Percentiles rank a stretch among this genome's conserved stretches.
These are phyloP conservation scores for Telenomus remus DNA, from an alignment of 1,140 invertebrate species.

Conservation along the genomic window DNA sequence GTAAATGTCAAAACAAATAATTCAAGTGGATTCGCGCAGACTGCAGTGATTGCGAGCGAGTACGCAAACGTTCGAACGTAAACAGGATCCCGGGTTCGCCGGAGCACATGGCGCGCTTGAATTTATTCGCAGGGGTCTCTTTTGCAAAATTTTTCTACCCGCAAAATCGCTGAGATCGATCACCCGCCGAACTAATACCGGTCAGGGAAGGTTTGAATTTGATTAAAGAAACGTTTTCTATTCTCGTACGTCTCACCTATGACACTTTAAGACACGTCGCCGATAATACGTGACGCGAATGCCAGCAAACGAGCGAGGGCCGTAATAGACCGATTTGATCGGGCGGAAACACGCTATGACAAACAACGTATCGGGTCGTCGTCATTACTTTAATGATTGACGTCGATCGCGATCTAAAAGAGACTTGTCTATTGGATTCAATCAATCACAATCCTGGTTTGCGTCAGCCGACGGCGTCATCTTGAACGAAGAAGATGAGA, in stretches of 20 bases:
- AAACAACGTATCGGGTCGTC: slow-evolving; percentile 54
- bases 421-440: slow-evolving; percentile 38
- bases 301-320: slow-evolving; percentile 22
- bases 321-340: slow-evolving; percentile 47
- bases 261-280: slow-evolving; percentile 50
- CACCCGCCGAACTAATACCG: too few relatives aligned
- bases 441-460: slow-evolving; percentile 37
- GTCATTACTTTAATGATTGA: slow-evolving; percentile 56
- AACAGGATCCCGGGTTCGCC: slow-evolving; percentile 13
- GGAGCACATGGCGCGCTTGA: slow-evolving; percentile 12
- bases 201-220: slow-evolving; percentile 11
- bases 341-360: slow-evolving; percentile 31
- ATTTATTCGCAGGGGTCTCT: slow-evolving; percentile 15
- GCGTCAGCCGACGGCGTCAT: slow-evolving; percentile 14
- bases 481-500: slow-evolving; percentile 34
- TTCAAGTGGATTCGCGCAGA: slow-evolving; percentile 24
- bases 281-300: slow-evolving; percentile 57
- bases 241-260: slow-evolving; percentile 38
- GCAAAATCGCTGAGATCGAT: too few relatives aligned
- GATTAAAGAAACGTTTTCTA: slow-evolving; percentile 47
- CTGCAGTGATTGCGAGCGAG: slow-evolving; percentile 3
- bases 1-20: slow-evolving; percentile 57
- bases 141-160: too few relatives aligned
- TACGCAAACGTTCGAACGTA: slow-evolving; percentile 26
- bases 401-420: slow-evolving; percentile 42